Percentiles rank a stretch among this genome's conserved stretches.
These are phyloP conservation scores for Drosophila kohkoa DNA, from an alignment of 1,140 invertebrate genomes.

Conservation along the genomic window DNA sequence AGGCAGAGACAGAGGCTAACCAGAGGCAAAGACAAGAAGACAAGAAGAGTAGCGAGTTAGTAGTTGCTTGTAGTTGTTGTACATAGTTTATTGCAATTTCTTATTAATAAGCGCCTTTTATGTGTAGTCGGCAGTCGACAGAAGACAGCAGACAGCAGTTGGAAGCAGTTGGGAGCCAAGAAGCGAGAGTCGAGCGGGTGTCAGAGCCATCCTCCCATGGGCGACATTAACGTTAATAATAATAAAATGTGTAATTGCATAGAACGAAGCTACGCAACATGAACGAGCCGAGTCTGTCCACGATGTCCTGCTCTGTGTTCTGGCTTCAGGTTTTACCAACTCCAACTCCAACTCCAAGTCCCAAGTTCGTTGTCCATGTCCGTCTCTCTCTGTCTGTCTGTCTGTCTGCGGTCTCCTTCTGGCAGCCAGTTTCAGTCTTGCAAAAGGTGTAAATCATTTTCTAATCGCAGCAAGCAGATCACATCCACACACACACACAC, in stretches of 20 bases:
- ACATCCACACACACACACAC: slow-evolving; percentile 41
- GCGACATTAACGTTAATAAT: slow-evolving; percentile 80
- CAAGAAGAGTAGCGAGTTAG: neutral
- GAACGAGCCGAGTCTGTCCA: neutral
- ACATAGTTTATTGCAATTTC: slow-evolving; percentile 74
- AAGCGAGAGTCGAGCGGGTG: slow-evolving; percentile 24
- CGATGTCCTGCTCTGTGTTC: neutral
- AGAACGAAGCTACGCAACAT: slow-evolving; percentile 50
- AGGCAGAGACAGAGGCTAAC: too few species aligned
- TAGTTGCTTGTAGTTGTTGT: slow-evolving; percentile 19
- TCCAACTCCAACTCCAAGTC: neutral
- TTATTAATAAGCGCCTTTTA: slow-evolving; percentile 79
- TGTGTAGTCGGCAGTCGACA: slow-evolving; percentile 43
- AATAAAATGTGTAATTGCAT: slow-evolving; percentile 79
- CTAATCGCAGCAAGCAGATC: slow-evolving; percentile 74
- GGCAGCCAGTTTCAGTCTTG: slow-evolving; percentile 39
- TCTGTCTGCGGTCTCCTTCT: slow-evolving; percentile 6
- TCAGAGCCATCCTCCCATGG: slow-evolving; percentile 71
- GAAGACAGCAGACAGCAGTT: neutral
- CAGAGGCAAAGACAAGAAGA: too few species aligned
- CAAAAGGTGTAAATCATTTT: slow-evolving; percentile 74
- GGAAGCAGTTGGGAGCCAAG: neutral
- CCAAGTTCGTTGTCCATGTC: neutral
- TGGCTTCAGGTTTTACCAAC: neutral
- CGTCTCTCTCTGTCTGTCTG: neutral